Evolutionary conservation across 2,888 invertebrate genomes (phyloP).

Genomic region (Cheilosia grossa): DNA sequence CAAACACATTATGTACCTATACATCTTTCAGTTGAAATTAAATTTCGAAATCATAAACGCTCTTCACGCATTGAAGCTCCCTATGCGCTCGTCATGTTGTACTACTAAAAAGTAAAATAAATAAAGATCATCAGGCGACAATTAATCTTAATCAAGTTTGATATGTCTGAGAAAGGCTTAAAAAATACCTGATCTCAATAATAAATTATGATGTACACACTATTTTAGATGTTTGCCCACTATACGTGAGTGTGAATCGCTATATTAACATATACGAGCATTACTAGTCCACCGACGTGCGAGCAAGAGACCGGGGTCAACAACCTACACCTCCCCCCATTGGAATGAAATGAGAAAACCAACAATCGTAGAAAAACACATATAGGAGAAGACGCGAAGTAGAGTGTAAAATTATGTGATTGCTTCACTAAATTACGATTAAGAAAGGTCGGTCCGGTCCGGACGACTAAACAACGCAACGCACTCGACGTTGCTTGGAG

Average conservation of each 20-base stretch:
- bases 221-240: conserved; percentile 34
- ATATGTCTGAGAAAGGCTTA: conserved; percentile 1
- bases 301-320: conserved; percentile 57
- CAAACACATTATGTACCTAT: not conserved
- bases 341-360: conserved; percentile 45
- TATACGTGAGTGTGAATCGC: conserved; percentile 35
- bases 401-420: conserved; percentile 76
- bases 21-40: too few species aligned
- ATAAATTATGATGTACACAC: conserved; percentile 27
- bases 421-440: conserved; percentile 73
- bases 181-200: conserved; percentile 43
- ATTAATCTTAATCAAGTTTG: conserved; percentile 38
- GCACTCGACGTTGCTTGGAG: not conserved
- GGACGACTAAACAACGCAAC: not conserved
- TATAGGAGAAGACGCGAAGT: conserved; percentile 69
- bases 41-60: not conserved
- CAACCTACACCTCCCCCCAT: conserved; percentile 36
- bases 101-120: conserved; percentile 1
- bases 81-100: not conserved
- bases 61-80: not conserved
- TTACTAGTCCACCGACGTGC: conserved; percentile 35
- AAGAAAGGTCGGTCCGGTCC: conserved; percentile 66
- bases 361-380: conserved; percentile 63
- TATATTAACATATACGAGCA: conserved; percentile 64
- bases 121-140: conserved; percentile 6